Evolutionary conservation across 2,797 vertebrate genomes (phyloP).

Genomic region (Uromys caudimaculatus): DNA sequence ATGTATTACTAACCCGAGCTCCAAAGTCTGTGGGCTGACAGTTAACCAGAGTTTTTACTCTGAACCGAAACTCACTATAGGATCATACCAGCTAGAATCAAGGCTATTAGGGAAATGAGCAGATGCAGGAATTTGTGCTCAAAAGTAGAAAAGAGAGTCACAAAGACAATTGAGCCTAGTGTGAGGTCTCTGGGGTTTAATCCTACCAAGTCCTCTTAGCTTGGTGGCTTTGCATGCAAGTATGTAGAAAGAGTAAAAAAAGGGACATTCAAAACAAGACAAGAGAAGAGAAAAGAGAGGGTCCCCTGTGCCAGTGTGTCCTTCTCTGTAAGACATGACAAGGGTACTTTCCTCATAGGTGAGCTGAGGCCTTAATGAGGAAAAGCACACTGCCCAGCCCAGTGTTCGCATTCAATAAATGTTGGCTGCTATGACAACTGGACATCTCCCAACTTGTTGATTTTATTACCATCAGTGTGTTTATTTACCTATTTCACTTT

Average conservation of each 20-base stretch:
- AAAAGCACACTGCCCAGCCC: not conserved
- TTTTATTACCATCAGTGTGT: conserved; percentile 28
- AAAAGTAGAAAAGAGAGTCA: not conserved
- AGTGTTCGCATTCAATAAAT: not conserved
- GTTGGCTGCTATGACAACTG: not conserved
- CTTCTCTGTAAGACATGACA: not conserved
- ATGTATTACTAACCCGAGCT: not conserved
- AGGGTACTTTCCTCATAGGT: not conserved
- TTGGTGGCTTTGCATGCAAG: not conserved
- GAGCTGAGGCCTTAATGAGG: not conserved
- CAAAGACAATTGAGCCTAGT: not conserved
- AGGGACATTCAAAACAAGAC: not conserved
- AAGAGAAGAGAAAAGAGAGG: not conserved
- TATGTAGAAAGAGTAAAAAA: not conserved
- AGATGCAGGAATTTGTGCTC: not conserved
- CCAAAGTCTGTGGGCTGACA: not conserved
- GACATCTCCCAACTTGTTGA: not conserved
- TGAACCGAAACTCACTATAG: not conserved
- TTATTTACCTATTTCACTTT: conserved; percentile 41
- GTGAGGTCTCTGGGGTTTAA: not conserved
- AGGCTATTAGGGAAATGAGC: not conserved
- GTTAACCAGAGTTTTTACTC: not conserved
- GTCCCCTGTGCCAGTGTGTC: not conserved
- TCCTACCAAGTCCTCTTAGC: not conserved
- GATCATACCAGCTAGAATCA: not conserved